These are phyloP conservation scores for Eulemur albifrons DNA, from an alignment of 2,797 vertebrate species.

Conservation along the genomic window DNA sequence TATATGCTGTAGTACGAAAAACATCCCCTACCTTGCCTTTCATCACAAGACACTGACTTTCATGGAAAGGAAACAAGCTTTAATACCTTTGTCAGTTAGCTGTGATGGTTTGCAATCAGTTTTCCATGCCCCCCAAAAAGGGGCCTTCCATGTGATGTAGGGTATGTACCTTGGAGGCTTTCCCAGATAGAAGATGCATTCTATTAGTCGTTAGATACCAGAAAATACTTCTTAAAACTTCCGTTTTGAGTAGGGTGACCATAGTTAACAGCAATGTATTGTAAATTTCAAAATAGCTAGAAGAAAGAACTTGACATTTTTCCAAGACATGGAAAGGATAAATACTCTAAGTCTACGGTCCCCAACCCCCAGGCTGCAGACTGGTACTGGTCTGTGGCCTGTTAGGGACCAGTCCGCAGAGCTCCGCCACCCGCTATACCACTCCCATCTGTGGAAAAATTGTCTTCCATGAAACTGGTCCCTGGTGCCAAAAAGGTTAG, in stretches of 20 bases:
- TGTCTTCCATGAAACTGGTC: too few relatives aligned
- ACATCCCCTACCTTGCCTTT: not conserved
- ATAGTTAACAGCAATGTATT: too few relatives aligned
- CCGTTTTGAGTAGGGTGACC: not conserved
- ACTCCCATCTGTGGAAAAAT: too few relatives aligned
- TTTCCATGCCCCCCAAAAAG: not conserved
- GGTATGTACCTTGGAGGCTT: not conserved
- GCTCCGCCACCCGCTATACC: too few relatives aligned
- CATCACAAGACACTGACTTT: not conserved
- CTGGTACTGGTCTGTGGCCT: too few relatives aligned
- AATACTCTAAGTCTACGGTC: too few relatives aligned
- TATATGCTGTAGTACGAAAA: not conserved
- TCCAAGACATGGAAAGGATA: too few relatives aligned
- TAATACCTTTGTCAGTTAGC: not conserved
- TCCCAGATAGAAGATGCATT: not conserved
- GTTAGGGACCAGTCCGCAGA: too few relatives aligned
- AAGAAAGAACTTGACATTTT: too few relatives aligned
- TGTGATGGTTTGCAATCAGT: not conserved
- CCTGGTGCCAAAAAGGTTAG: too few relatives aligned
- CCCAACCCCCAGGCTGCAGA: too few relatives aligned
- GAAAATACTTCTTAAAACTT: not conserved
- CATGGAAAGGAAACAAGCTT: not conserved
- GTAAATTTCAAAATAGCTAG: too few relatives aligned
- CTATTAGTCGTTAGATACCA: not conserved
- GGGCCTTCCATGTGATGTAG: not conserved